Percentiles rank a stretch among this genome's conserved stretches.
Conservation (phyloP, 2,113 vertebrate species). For the Apeltes quadracus region DNA sequence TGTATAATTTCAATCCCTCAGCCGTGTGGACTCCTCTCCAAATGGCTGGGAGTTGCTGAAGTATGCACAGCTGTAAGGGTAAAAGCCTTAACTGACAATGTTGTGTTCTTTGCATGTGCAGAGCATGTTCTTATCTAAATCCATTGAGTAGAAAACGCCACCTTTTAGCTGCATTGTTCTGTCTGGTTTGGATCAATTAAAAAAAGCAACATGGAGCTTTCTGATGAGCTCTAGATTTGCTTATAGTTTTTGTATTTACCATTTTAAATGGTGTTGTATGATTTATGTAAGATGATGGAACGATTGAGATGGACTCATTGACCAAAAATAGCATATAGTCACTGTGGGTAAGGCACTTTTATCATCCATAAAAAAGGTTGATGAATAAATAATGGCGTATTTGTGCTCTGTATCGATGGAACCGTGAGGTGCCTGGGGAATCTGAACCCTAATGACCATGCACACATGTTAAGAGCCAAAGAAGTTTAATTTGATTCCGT, state of each 20-base stretch:
- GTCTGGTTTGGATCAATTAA: not conserved
- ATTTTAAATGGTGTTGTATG: not conserved
- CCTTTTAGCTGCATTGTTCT: not conserved
- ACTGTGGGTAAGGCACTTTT: not conserved
- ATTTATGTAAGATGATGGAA: not conserved
- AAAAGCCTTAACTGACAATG: slow-evolving; percentile 25
- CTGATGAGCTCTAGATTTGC: not conserved
- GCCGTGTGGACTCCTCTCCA: slow-evolving; percentile 1
- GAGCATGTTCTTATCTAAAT: slow-evolving; percentile 3
- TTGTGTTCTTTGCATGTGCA: slow-evolving; percentile 21
- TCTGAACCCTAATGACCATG: too few relatives aligned
- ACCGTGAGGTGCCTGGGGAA: too few relatives aligned
- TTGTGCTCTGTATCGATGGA: not conserved
- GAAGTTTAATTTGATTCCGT: slow-evolving; percentile 15
- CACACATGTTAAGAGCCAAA: slow-evolving; percentile 1
- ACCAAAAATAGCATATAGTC: too few relatives aligned
- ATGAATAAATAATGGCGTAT: not conserved
- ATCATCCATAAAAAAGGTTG: not conserved
- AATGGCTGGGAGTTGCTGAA: slow-evolving; percentile 16
- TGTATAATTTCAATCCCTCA: slow-evolving; percentile 28
- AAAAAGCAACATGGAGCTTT: not conserved
- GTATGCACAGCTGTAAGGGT: slow-evolving; percentile 46
- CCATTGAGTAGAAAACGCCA: not conserved
- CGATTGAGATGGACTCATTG: not conserved
- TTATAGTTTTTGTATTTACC: not conserved